phyloP scores from a whole-genome alignment of 2,888 invertebrate genomes.

The Physocephala rufipes region DNA sequence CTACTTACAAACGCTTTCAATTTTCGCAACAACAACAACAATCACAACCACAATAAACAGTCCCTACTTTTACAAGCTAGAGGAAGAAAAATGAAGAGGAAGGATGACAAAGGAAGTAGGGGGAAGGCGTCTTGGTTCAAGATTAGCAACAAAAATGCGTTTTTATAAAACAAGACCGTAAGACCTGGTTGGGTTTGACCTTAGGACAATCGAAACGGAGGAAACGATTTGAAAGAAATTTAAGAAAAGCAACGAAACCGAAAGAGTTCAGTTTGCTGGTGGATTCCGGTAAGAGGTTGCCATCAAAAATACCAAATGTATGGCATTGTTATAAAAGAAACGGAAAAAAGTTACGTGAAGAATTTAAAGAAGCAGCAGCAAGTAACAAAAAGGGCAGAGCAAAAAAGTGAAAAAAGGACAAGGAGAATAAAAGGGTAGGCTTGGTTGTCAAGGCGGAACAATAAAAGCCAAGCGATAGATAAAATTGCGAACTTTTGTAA shows the following conservation, averaged over 20 bases:
- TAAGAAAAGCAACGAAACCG: background rate
- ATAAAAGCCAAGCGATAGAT: too few relatives aligned
- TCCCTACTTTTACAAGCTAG: conserved; percentile 4
- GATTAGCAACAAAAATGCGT: background rate
- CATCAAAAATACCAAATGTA: conserved; percentile 33
- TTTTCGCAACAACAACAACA: conserved; percentile 1
- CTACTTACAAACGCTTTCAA: conserved; percentile 31
- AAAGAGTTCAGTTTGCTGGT: background rate
- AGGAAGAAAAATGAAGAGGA: background rate
- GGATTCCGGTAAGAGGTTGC: conserved; percentile 21
- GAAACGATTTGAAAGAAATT: background rate
- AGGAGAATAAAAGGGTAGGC: background rate
- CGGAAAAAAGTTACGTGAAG: background rate
- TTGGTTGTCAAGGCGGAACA: background rate
- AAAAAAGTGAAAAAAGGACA: background rate
- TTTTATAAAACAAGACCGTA: background rate
- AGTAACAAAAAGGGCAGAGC: background rate
- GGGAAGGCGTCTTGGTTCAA: background rate
- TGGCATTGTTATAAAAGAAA: conserved; percentile 30
- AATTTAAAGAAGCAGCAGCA: background rate
- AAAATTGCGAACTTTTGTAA: too few relatives aligned
- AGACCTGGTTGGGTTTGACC: background rate
- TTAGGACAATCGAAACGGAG: background rate
- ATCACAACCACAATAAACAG: conserved; percentile 6
- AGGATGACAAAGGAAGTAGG: background rate